Evolutionary conservation across 2,888 invertebrate genomes (phyloP).

Genomic region (Philopedon plagiatum): DNA sequence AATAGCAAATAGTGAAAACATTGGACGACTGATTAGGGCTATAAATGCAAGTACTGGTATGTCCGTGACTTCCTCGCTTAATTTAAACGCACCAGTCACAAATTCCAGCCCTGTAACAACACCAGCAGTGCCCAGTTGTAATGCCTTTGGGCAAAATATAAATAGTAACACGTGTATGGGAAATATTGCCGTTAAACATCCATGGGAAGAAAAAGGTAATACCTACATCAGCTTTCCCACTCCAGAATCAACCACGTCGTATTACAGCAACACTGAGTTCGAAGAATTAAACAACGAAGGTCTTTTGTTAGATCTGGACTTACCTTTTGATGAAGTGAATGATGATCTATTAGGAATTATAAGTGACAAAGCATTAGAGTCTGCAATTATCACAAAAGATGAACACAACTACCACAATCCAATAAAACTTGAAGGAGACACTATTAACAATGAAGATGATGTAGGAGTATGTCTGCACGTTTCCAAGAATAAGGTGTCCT

Average conservation of each 20-base stretch:
- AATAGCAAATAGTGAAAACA: slow-evolving; percentile 71
- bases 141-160: too few relatives aligned
- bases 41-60: slow-evolving; percentile 67
- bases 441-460: slow-evolving; percentile 62
- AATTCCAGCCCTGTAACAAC: slow-evolving; percentile 4
- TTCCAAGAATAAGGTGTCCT: slow-evolving; percentile 71
- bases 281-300: slow-evolving; percentile 51
- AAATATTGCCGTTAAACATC: slow-evolving; percentile 27
- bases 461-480: slow-evolving; percentile 74
- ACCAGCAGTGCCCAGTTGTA: slow-evolving; percentile 17
- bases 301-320: slow-evolving; percentile 52
- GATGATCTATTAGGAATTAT: slow-evolving; percentile 46
- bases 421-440: slow-evolving; percentile 16
- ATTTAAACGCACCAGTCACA: slow-evolving; percentile 55
- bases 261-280: slow-evolving; percentile 45
- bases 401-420: slow-evolving; percentile 61
- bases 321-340: slow-evolving; percentile 50
- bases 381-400: slow-evolving; percentile 52
- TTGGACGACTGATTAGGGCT: slow-evolving; percentile 70
- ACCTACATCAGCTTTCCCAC: slow-evolving; percentile 50
- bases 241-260: slow-evolving; percentile 51
- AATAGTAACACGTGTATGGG: background rate
- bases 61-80: slow-evolving; percentile 64
- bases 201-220: slow-evolving; percentile 43
- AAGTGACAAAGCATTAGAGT: slow-evolving; percentile 46